Evolutionary conservation across 2,797 vertebrate genomes (phyloP), one percentile per base, ranked within the genome.

Genomic region (Gadopsis marmoratus): DNA sequence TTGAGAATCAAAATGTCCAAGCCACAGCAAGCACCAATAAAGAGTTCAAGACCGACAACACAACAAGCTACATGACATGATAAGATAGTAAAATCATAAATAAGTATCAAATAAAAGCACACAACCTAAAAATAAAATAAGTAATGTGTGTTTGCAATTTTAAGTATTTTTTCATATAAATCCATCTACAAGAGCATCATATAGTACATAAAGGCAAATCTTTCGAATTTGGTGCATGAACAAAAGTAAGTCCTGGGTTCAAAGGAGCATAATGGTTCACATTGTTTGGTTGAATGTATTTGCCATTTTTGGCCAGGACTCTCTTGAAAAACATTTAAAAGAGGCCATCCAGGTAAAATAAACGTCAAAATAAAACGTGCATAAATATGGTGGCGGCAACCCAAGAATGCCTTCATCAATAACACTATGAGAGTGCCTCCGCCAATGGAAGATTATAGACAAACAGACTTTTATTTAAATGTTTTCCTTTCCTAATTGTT

Each of bases 281-380:
- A 67, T 1, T 13, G 16, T 51, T 61, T 37, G 43, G 29, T 14
- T 66, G 50, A 66, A 81, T 65, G 43, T 21, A n/a, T 59, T 59
- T 31, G 29, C 5, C 19, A 14, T 45, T 60, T 69, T 48, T n/a
- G 31, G 33, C 1, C 7, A 4, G 17, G 11, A 35, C 10, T 29
- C 33, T 16, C 31, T 26, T 8, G 5, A 56, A 55, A 64, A 33
- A 21, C 1, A 23, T 29, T 33, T 68, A 1, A 60, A 51, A 43
- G 10, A 67, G 26, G 62, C 33, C 33, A 47, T 54, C 11, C 3
- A 45, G 4, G 39, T 65, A 29, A 59, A 51, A 63, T 23, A 63
- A 69, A 77, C 3, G 53, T 39, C 12, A 65, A 54, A 41, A 66
- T 62, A 50, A 41, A 55, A 54, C 14, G 45, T 31, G 19, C 35